A percentile compares a stretch with the other conserved stretches of the same genome.
These are phyloP conservation scores for Acanthurus leucopareius DNA, from an alignment of 2,797 vertebrate species.

Conservation along the genomic window DNA sequence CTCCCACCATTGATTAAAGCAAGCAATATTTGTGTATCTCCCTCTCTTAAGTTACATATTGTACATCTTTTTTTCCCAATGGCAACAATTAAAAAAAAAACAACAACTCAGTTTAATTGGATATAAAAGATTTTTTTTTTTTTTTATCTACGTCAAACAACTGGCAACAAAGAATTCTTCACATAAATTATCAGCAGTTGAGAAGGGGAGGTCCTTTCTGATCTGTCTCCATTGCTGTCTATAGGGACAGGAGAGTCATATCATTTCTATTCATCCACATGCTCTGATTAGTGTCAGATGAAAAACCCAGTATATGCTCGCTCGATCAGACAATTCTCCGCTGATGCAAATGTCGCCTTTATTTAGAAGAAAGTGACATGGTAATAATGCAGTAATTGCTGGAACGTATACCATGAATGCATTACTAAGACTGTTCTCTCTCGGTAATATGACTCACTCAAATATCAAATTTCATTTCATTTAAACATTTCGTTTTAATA, in stretches of 20 bases:
- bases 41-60: not conserved
- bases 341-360: not conserved
- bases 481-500: conserved; percentile 10
- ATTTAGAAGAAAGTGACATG: not conserved
- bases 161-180: not conserved
- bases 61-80: not conserved
- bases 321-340: conserved; percentile 8
- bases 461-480: not conserved
- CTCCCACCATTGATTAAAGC: not conserved
- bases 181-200: not conserved
- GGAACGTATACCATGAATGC: not conserved
- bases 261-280: conserved; percentile 2
- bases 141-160: not conserved
- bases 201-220: conserved; percentile 10
- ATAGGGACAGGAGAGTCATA: conserved; percentile 2
- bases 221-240: not conserved
- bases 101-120: not conserved
- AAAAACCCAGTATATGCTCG: not conserved
- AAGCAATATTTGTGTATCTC: not conserved
- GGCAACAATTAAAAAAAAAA: not conserved
- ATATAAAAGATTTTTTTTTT: not conserved
- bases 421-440: too few relatives aligned
- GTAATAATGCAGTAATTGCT: not conserved
- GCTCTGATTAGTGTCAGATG: not conserved
- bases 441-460: not conserved